phyloP scores from a whole-genome alignment of 2,113 vertebrate genomes.

The Anoplopoma fimbria region DNA sequence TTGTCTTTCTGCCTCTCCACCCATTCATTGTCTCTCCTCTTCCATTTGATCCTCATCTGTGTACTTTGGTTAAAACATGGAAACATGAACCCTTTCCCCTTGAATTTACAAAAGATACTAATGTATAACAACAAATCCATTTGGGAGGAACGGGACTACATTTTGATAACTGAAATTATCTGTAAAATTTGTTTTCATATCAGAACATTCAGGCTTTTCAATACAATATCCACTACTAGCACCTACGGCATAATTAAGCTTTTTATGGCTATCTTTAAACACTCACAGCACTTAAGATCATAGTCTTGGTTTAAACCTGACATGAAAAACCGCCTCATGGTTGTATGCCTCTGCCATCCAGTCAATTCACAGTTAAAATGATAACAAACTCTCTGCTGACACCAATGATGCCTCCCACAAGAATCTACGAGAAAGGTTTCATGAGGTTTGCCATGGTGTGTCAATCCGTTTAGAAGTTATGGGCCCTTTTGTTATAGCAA shows the following conservation, averaged over 20 bases:
- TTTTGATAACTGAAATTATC: not conserved
- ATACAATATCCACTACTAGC: not conserved
- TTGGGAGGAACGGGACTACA: not conserved
- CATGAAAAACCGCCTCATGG: too few species aligned
- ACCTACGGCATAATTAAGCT: not conserved
- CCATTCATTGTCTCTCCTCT: not conserved
- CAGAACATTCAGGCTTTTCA: not conserved
- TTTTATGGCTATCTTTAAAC: not conserved
- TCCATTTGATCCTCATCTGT: constrained; percentile 1
- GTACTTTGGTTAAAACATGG: not conserved
- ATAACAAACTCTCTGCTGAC: too few species aligned
- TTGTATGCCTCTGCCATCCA: too few species aligned
- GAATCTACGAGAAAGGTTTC: too few species aligned
- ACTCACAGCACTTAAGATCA: not conserved
- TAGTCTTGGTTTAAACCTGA: not conserved
- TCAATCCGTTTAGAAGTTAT: too few species aligned
- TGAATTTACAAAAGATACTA: not conserved
- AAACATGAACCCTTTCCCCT: not conserved
- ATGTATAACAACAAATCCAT: not conserved
- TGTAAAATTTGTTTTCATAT: not conserved
- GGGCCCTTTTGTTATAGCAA: too few species aligned
- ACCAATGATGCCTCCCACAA: too few species aligned
- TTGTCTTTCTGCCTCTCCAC: not conserved
- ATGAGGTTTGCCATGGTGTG: too few species aligned
- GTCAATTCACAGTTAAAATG: too few species aligned